Evolutionary conservation across 2,888 invertebrate species (phyloP).

Genomic region (Yponomeuta malinellus): DNA sequence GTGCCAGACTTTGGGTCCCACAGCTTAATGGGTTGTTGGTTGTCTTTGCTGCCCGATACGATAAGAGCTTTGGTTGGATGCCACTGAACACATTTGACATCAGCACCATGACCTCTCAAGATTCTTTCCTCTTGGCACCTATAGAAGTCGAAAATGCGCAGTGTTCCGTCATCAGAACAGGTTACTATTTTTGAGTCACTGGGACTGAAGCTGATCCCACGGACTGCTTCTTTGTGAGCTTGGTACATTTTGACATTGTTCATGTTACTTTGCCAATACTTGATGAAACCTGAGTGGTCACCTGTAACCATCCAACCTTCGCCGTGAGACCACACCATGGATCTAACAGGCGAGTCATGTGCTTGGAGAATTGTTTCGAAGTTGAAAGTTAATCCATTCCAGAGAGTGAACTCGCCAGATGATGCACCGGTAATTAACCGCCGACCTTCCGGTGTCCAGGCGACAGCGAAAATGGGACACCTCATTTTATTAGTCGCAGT

Average conservation of each 20-base stretch:
- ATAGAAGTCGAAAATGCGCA: constrained; percentile 99
- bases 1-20: constrained; percentile 99
- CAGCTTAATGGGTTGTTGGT: constrained; percentile 98
- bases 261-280: constrained; percentile 99
- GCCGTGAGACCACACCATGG: constrained; percentile 99
- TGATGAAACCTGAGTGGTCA: constrained; percentile 98
- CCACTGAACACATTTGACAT: constrained; percentile 99
- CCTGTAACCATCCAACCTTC: constrained; percentile 99
- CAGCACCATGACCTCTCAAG: constrained; percentile 95
- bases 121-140: constrained; percentile 97
- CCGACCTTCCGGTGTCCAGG: constrained; percentile 99
- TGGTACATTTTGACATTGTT: constrained; percentile 99
- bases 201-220: constrained; percentile 99
- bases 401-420: constrained; percentile 98
- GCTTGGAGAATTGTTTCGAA: constrained; percentile 99
- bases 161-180: constrained; percentile 99
- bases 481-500: constrained; percentile 99
- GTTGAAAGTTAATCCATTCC: constrained; percentile 99
- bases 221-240: constrained; percentile 99
- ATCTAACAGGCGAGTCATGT: constrained; percentile 99
- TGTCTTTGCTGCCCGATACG: constrained; percentile 99
- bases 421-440: constrained; percentile 98
- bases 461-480: constrained; percentile 98
- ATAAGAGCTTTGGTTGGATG: constrained; percentile 98
- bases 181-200: constrained; percentile 99